phyloP scores from a whole-genome alignment of 2,888 invertebrate species.

The Melinaea menophilus region DNA sequence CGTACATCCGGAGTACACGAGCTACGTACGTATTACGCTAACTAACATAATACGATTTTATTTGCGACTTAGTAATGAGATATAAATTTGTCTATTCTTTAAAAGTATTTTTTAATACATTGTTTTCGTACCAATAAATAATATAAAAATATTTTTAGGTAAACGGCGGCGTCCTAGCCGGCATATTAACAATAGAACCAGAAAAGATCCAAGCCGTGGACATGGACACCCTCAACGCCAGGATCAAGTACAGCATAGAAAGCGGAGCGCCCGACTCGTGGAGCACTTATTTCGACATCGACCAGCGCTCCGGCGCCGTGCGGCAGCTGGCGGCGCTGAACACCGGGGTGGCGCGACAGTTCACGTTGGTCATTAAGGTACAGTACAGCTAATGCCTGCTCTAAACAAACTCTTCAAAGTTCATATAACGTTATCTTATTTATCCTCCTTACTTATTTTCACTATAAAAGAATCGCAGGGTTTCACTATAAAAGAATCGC shows the following conservation, averaged over 20 bases:
- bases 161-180: constrained; percentile 88
- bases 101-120: no score
- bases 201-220: constrained; percentile 94
- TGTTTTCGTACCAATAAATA: no score
- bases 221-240: constrained; percentile 91
- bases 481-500: no score
- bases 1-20: constrained; percentile 91
- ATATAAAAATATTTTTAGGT: constrained; percentile 69
- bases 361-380: constrained; percentile 89
- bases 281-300: constrained; percentile 89
- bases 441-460: no score
- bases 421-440: no score
- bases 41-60: no score
- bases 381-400: constrained; percentile 17
- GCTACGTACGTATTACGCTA: constrained; percentile 80
- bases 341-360: constrained; percentile 86
- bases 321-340: constrained; percentile 89
- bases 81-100: no score
- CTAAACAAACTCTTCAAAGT: no score
- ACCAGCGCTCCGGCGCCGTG: constrained; percentile 87
- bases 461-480: no score
- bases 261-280: constrained; percentile 88
- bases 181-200: constrained; percentile 88
- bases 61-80: no score
- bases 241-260: constrained; percentile 88